Conservation (phyloP, 2,888 invertebrate species). For the Xanthia icteritia region DNA sequence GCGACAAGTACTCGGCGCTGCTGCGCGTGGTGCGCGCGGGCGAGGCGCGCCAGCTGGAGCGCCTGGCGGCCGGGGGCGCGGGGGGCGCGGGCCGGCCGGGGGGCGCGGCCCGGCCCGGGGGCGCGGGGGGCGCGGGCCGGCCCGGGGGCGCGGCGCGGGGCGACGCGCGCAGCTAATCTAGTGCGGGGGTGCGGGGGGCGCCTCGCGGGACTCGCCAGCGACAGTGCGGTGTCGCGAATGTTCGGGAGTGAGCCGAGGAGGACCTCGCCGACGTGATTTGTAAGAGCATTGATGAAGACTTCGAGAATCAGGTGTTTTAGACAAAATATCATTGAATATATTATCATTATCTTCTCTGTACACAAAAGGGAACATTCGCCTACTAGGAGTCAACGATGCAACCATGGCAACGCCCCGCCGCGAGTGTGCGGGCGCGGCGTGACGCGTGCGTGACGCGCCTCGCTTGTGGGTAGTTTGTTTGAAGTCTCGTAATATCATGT, state of each 20-base stretch:
- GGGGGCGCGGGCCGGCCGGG: constrained; percentile 75
- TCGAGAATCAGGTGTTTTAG: not conserved
- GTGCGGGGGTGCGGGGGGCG: constrained; percentile 6
- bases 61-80: constrained; percentile 81
- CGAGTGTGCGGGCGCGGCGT: not conserved
- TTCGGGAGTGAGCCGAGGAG: constrained; percentile 3
- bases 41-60: constrained; percentile 89
- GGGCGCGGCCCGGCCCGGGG: constrained; percentile 83
- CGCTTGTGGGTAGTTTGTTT: constrained; percentile 21
- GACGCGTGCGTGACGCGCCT: not conserved
- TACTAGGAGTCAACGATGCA: not conserved
- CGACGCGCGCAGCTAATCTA: constrained; percentile 11
- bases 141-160: constrained; percentile 32
- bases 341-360: not conserved
- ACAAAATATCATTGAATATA: constrained; percentile 13
- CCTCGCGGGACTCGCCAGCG: constrained; percentile 12
- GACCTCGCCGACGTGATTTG: not conserved
- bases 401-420: not conserved
- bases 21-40: constrained; percentile 89
- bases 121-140: not conserved
- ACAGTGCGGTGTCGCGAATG: constrained; percentile 22
- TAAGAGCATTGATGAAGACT: not conserved
- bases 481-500: constrained; percentile 22
- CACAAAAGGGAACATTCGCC: not conserved
- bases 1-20: constrained; percentile 91